These are phyloP conservation scores for Diplodus puntazzo DNA, from an alignment of 2,797 vertebrate species.

Conservation along the genomic window DNA sequence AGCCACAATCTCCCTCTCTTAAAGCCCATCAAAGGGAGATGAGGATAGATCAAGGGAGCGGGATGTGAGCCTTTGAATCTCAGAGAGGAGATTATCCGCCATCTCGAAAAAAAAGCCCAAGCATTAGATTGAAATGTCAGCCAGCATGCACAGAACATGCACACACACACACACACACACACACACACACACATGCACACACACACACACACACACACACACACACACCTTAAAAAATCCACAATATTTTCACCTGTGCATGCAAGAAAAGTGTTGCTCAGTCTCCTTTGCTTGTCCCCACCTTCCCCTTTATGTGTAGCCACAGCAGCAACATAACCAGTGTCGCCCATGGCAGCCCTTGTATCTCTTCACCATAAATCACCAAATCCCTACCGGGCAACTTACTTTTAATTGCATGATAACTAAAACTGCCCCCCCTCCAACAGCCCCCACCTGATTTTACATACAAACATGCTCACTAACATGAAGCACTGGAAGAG, in stretches of 20 bases:
- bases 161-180: neutral
- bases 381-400: constrained; percentile 57
- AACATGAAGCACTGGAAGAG: constrained; percentile 11
- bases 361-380: constrained; percentile 53
- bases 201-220: too few species aligned
- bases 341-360: constrained; percentile 41
- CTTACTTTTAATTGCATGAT: constrained; percentile 75
- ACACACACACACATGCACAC: too few species aligned
- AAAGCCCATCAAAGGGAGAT: constrained; percentile 80
- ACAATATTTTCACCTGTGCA: constrained; percentile 43
- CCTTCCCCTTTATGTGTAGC: constrained; percentile 16
- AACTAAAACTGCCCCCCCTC: constrained; percentile 51
- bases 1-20: constrained; percentile 65
- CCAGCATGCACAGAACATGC: constrained; percentile 40
- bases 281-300: constrained; percentile 31
- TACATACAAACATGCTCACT: constrained; percentile 31
- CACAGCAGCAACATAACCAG: constrained; percentile 39
- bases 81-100: constrained; percentile 70
- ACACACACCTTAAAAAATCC: neutral
- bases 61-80: constrained; percentile 76
- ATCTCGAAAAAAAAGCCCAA: constrained; percentile 68
- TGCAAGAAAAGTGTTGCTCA: constrained; percentile 40
- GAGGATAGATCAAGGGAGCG: constrained; percentile 67
- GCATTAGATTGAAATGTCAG: constrained; percentile 68
- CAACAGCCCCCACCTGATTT: constrained; percentile 48